phyloP scores from a whole-genome alignment of 64 coral and sea anemone genomes.

The Dendronephthya gigantea region DNA sequence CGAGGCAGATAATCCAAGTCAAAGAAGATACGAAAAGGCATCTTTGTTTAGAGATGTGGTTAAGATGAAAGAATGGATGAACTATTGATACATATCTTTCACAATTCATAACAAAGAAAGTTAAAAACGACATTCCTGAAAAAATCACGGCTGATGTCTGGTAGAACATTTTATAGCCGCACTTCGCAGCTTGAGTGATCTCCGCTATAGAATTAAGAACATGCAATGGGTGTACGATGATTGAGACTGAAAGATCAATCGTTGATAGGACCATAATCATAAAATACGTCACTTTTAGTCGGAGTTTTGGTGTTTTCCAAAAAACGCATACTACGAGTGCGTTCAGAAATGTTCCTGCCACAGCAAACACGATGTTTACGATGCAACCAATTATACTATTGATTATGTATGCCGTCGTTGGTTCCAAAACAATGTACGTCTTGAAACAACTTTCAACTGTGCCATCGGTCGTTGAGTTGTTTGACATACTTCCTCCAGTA shows the following conservation, averaged over 20 bases:
- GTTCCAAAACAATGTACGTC: slow-evolving; percentile 11
- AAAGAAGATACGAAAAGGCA: not conserved
- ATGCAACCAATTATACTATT: not conserved
- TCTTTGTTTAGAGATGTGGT: not conserved
- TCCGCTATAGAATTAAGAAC: not conserved
- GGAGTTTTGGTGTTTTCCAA: not conserved
- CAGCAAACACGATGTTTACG: not conserved
- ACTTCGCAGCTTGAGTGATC: not conserved
- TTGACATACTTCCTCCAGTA: not conserved
- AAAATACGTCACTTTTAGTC: not conserved
- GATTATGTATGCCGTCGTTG: not conserved
- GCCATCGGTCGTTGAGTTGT: not conserved
- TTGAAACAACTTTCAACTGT: not conserved
- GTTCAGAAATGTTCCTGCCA: not conserved
- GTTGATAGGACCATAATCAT: not conserved
- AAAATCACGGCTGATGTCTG: slow-evolving; percentile 2
- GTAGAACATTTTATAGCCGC: slow-evolving; percentile 8
- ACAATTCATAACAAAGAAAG: not conserved
- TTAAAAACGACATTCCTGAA: slow-evolving; percentile 3
- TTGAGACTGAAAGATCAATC: not conserved
- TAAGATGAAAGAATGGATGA: slow-evolving; percentile 10
- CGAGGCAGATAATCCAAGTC: not conserved
- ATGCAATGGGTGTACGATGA: not conserved
- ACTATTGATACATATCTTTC: slow-evolving; percentile 1
- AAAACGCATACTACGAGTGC: slow-evolving; percentile 8